A percentile compares a stretch with the other conserved stretches of the same genome.
phyloP scores from a whole-genome alignment of 2,113 vertebrate genomes.

The Rhizomys pruinosus region DNA sequence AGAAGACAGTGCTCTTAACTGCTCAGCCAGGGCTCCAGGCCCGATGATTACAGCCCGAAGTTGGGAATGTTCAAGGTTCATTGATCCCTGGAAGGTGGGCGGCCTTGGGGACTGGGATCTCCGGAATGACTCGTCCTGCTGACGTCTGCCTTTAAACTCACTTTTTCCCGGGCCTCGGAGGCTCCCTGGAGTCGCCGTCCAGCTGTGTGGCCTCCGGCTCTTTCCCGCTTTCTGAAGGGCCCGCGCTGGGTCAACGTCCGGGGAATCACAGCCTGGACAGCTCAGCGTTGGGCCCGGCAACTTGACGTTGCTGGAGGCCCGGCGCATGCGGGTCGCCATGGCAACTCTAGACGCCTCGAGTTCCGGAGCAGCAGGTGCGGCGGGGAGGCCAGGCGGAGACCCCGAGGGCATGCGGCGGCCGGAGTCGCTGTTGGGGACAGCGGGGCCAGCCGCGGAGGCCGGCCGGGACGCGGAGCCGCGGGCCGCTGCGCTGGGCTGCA shows the following conservation, averaged over 20 bases:
- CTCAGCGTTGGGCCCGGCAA: too few relatives aligned
- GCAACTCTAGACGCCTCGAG: conserved; percentile 51
- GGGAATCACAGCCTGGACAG: too few relatives aligned
- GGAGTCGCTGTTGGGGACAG: not conserved
- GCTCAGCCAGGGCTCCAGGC: too few relatives aligned
- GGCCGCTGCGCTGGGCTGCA: not conserved
- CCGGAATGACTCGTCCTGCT: too few relatives aligned
- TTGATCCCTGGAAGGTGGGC: not conserved
- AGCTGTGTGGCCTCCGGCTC: not conserved
- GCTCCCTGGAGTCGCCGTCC: not conserved
- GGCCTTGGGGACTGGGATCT: not conserved
- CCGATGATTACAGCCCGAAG: too few relatives aligned
- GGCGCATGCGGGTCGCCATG: conserved; percentile 37
- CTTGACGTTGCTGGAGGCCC: not conserved
- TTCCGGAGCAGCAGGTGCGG: rapidly evolving
- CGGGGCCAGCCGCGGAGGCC: not conserved
- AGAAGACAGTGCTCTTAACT: too few relatives aligned
- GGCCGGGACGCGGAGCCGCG: not conserved
- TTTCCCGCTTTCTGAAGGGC: not conserved
- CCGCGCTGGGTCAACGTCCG: not conserved
- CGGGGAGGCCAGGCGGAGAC: not conserved
- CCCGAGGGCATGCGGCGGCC: not conserved
- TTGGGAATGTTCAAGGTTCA: not conserved
- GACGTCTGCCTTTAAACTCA: too few relatives aligned
- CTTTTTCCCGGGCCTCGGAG: not conserved